Evolutionary conservation across 2,113 vertebrate genomes (phyloP).

Genomic region (Cyphomyrus plagiostoma): DNA sequence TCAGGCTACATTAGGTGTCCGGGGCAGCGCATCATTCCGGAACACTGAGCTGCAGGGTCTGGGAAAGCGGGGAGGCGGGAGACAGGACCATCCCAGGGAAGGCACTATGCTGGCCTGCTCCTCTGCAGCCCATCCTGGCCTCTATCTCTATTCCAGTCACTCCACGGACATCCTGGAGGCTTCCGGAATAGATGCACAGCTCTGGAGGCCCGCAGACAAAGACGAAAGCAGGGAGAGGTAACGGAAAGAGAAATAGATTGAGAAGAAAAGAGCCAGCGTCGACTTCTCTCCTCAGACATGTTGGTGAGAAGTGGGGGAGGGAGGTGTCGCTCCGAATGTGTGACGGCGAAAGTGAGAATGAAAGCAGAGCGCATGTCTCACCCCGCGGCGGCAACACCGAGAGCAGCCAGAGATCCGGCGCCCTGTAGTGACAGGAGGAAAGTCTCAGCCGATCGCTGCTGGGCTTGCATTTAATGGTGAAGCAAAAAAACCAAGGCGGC

Average conservation of each 20-base stretch:
- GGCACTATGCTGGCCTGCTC: background rate
- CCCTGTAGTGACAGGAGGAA: background rate
- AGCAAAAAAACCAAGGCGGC: background rate
- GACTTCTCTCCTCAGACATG: background rate
- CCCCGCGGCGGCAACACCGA: background rate
- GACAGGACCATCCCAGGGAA: background rate
- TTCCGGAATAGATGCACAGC: background rate
- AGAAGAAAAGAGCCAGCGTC: background rate
- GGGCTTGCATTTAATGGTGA: background rate
- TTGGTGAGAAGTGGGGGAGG: background rate
- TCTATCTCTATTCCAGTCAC: background rate
- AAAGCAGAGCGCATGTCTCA: background rate
- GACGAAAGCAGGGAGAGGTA: background rate
- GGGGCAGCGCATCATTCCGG: background rate
- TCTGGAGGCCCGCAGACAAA: background rate
- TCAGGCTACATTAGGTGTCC: background rate
- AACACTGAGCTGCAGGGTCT: background rate
- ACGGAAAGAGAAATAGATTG: background rate
- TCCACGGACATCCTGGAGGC: background rate
- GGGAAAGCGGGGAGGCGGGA: background rate
- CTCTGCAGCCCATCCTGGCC: background rate
- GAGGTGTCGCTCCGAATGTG: background rate
- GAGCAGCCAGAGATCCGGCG: background rate
- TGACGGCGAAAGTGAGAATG: background rate
- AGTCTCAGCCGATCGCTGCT: background rate